Conservation (phyloP, 2,797 vertebrate species). For the Gobio occitaniae region DNA sequence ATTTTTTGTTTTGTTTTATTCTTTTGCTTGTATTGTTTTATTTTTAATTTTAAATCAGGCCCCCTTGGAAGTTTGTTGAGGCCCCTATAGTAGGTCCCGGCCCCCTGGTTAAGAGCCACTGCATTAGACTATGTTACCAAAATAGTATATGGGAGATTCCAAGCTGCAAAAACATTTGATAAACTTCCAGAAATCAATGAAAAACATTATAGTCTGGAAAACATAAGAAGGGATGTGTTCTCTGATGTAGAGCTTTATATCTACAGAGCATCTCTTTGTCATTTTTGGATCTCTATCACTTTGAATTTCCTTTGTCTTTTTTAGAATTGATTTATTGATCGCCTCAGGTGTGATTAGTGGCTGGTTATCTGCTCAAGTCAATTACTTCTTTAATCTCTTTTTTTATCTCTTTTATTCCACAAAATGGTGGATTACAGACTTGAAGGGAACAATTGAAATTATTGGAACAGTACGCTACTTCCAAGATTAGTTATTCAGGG, state of each 20-base stretch:
- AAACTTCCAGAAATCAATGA: slow-evolving; percentile 3
- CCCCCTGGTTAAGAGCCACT: no score
- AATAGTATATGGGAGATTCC: not conserved
- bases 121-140: not conserved
- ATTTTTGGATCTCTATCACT: not conserved
- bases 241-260: not conserved
- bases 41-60: not conserved
- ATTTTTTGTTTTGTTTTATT: not conserved
- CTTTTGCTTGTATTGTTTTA: no score
- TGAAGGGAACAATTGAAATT: not conserved
- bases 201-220: not conserved
- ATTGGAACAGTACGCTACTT: not conserved
- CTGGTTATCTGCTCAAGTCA: slow-evolving; percentile 4
- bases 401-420: not conserved
- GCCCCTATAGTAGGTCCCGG: not conserved
- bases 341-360: not conserved
- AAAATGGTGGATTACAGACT: slow-evolving; percentile 3
- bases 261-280: not conserved
- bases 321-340: not conserved
- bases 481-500: not conserved
- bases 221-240: not conserved
- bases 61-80: not conserved
- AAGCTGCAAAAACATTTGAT: not conserved
- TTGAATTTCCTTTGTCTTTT: not conserved
- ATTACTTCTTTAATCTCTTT: not conserved